Conservation (phyloP, 2,888 invertebrate species). For the Drosophila fulvimacula region DNA sequence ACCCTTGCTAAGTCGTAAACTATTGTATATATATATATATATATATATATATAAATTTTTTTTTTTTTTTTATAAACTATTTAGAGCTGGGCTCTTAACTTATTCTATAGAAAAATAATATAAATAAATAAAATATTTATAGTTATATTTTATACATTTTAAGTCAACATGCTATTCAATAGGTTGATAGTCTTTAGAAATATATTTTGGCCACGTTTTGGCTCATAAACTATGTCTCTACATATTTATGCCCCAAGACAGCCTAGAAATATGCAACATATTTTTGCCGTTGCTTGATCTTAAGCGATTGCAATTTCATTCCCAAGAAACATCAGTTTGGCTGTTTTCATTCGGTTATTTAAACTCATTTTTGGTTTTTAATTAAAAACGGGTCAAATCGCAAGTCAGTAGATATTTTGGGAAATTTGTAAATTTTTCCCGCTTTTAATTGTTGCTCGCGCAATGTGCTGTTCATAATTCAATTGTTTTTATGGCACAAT, state of each 20-base stretch:
- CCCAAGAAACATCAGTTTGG: not conserved
- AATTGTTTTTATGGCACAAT: constrained; percentile 68
- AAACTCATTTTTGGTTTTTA: constrained; percentile 17
- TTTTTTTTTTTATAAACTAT: too few relatives aligned
- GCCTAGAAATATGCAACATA: constrained; percentile 53
- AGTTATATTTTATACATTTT: too few relatives aligned
- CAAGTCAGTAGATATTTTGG: constrained; percentile 43
- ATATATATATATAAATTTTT: too few relatives aligned
- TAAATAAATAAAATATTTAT: too few relatives aligned
- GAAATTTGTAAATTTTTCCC: constrained; percentile 39
- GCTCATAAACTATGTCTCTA: too few relatives aligned
- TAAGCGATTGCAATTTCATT: not conserved
- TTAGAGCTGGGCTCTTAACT: too few relatives aligned
- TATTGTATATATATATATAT: too few relatives aligned
- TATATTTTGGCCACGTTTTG: too few relatives aligned
- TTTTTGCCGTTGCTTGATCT: not conserved
- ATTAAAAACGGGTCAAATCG: constrained; percentile 67
- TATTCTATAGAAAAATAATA: too few relatives aligned
- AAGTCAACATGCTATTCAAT: too few relatives aligned
- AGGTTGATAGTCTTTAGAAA: too few relatives aligned
- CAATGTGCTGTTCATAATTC: constrained; percentile 73
- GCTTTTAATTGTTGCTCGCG: constrained; percentile 48
- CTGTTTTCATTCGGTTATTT: constrained; percentile 34
- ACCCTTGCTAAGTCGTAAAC: not conserved
- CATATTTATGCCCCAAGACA: constrained; percentile 5